Conservation (phyloP, 35 echinoderm and acorn worm genomes). For the Apostichopus japonicus region DNA sequence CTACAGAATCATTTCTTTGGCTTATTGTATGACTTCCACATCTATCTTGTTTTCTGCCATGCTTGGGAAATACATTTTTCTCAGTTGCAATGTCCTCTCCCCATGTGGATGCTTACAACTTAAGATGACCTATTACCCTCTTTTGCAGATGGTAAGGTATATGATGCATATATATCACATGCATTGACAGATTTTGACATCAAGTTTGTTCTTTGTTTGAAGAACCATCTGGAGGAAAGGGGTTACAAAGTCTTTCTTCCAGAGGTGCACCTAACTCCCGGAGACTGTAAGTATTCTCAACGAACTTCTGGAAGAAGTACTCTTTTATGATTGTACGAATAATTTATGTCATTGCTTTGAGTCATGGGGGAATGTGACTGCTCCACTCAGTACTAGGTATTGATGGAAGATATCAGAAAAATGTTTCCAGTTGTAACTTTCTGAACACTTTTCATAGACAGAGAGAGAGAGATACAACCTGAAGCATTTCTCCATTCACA, state of each 20-base stretch:
- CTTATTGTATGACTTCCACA: too few relatives aligned
- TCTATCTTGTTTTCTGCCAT: too few relatives aligned
- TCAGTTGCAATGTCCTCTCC: too few relatives aligned
- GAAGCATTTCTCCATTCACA: too few relatives aligned
- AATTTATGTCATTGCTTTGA: background rate
- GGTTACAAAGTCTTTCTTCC: conserved; percentile 23
- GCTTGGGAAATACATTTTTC: too few relatives aligned
- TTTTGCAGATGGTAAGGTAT: conserved; percentile 46
- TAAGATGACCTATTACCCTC: background rate
- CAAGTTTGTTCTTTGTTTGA: conserved; percentile 43
- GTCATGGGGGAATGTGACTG: background rate
- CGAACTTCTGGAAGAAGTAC: background rate
- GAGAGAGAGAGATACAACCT: too few relatives aligned
- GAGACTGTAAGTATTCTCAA: conserved; percentile 27
- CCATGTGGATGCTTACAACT: too few relatives aligned
- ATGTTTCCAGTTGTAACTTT: too few relatives aligned
- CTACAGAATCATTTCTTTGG: too few relatives aligned
- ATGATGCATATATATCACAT: conserved; percentile 48
- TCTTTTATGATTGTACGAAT: background rate
- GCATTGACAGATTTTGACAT: conserved; percentile 12
- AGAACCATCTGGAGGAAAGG: conserved; percentile 20
- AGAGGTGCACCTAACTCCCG: conserved; percentile 7
- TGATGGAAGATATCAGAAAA: too few relatives aligned
- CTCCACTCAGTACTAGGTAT: too few relatives aligned
- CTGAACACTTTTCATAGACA: too few relatives aligned